phyloP scores from a whole-genome alignment of 2,797 vertebrate species.

The Hydrocynus forskahlii region DNA sequence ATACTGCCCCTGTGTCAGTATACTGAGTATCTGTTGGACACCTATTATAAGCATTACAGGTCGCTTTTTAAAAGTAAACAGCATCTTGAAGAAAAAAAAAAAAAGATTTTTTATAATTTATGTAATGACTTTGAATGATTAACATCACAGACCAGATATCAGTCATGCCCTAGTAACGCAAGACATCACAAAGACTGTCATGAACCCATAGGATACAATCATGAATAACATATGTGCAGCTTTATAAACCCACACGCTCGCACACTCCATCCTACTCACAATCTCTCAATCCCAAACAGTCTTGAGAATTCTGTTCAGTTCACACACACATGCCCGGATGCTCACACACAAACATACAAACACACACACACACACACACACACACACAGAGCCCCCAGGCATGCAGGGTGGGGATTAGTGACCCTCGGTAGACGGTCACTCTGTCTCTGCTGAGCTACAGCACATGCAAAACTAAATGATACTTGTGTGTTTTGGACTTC shows the following conservation, averaged over 20 bases:
- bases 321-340: background rate
- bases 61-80: no score
- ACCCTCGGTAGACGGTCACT: background rate
- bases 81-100: no score
- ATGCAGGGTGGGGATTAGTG: background rate
- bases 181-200: background rate
- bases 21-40: no score
- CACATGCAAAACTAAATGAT: background rate
- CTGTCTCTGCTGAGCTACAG: conserved; percentile 1
- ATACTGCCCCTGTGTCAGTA: no score
- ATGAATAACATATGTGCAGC: conserved; percentile 37
- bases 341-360: conserved; percentile 30
- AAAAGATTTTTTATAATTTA: no score
- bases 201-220: background rate
- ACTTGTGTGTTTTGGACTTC: background rate
- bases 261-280: background rate
- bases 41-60: no score
- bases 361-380: conserved; percentile 13
- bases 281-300: background rate
- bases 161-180: background rate
- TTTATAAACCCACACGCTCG: conserved; percentile 42
- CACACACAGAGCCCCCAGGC: conserved; percentile 17
- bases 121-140: no score
- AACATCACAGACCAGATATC: no score
- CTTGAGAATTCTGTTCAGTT: background rate